These are phyloP conservation scores for Crypturellus undulatus DNA, from an alignment of 2,113 vertebrate species.

Conservation along the genomic window DNA sequence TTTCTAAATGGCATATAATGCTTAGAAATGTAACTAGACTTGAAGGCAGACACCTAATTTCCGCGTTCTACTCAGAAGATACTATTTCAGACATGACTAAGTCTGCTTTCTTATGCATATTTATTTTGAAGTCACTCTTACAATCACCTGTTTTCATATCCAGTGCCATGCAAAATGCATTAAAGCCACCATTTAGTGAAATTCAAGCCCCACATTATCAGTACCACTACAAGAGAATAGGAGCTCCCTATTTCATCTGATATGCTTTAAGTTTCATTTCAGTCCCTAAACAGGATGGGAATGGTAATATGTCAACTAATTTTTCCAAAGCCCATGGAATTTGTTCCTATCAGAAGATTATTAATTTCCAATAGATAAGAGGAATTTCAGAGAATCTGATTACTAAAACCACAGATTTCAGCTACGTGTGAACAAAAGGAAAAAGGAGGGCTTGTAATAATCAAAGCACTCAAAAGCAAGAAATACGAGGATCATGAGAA, in stretches of 20 bases:
- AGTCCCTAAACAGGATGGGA: background rate
- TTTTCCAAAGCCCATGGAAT: background rate
- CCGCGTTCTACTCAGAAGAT: background rate
- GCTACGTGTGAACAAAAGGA: background rate
- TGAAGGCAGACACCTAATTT: background rate
- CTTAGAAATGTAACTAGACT: background rate
- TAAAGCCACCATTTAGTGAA: background rate
- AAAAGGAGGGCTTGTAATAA: background rate
- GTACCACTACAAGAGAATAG: background rate
- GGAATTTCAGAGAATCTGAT: background rate
- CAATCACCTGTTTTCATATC: background rate
- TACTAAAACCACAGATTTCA: background rate
- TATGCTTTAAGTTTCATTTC: background rate
- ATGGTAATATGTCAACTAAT: accelerated
- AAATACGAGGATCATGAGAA: background rate
- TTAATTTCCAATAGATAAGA: background rate
- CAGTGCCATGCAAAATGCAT: background rate
- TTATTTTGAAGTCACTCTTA: background rate
- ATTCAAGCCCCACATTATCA: background rate
- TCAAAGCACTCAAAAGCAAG: background rate
- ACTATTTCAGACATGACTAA: background rate
- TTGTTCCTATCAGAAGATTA: background rate
- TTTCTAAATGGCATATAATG: background rate
- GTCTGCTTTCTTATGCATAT: background rate
- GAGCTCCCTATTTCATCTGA: background rate